These are phyloP conservation scores for Scaptodrosophila lebanonensis DNA, from an alignment of 1,140 invertebrate genomes.

Conservation along the genomic window DNA sequence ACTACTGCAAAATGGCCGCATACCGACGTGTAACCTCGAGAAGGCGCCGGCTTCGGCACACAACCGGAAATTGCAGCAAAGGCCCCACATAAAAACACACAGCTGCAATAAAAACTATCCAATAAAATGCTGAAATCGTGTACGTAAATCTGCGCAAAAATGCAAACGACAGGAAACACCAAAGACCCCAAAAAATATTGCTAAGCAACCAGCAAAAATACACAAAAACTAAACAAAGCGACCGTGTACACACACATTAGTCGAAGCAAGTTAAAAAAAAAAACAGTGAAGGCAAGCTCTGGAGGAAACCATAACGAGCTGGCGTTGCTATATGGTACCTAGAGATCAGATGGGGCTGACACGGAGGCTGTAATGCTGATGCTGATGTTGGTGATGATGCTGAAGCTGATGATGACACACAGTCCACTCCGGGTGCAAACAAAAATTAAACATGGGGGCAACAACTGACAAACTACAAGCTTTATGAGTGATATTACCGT, in stretches of 20 bases:
- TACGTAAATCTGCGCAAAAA: slow-evolving; percentile 48
- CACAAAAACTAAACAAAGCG: slow-evolving; percentile 14
- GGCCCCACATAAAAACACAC: slow-evolving; percentile 11
- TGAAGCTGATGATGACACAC: slow-evolving; percentile 9
- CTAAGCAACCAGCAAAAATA: slow-evolving; percentile 16
- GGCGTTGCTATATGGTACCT: slow-evolving; percentile 35
- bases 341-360: slow-evolving; percentile 36
- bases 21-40: slow-evolving; percentile 10
- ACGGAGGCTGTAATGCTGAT: slow-evolving; percentile 42
- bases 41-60: no score
- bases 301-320: slow-evolving; percentile 63
- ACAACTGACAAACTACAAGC: slow-evolving; percentile 38
- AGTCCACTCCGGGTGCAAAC: no score
- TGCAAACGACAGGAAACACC: slow-evolving; percentile 48
- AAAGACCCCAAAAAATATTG: no score
- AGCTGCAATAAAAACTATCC: neutral
- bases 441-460: slow-evolving; percentile 13
- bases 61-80: slow-evolving; percentile 30
- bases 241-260: slow-evolving; percentile 27
- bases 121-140: slow-evolving; percentile 8
- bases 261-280: neutral
- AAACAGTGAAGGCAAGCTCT: slow-evolving; percentile 12
- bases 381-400: slow-evolving; percentile 4
- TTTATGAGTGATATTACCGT: slow-evolving; percentile 68
- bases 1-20: slow-evolving; percentile 14